phyloP scores from a whole-genome alignment of 2,113 vertebrate genomes.

The Sorex fumeus region DNA sequence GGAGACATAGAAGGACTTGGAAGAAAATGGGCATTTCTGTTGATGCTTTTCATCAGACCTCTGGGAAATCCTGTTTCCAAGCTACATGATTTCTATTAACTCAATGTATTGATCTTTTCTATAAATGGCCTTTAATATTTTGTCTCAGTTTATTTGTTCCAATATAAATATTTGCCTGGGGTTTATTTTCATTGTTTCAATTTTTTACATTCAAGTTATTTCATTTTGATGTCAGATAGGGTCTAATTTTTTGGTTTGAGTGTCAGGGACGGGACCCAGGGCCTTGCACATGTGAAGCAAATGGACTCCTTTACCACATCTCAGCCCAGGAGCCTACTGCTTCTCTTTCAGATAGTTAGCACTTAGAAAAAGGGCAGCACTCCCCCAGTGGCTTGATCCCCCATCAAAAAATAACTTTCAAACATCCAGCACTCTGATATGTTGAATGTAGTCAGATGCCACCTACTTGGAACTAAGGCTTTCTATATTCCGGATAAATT shows the following conservation, averaged over 20 bases:
- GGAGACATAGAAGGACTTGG: not conserved
- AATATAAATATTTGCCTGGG: not conserved
- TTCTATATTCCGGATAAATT: not conserved
- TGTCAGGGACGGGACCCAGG: too few species aligned
- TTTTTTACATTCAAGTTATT: constrained; percentile 43
- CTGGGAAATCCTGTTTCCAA: not conserved
- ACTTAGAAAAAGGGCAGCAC: not conserved
- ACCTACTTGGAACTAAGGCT: not conserved
- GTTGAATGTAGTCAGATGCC: not conserved
- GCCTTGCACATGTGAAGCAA: too few species aligned
- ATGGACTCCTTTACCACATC: too few species aligned
- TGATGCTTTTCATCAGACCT: not conserved
- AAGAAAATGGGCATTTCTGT: not conserved
- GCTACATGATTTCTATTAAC: not conserved
- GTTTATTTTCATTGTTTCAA: not conserved
- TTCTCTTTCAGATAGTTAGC: not conserved
- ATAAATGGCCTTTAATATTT: not conserved
- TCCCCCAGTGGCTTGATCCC: not conserved
- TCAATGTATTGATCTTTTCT: not conserved
- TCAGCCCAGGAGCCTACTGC: too few species aligned
- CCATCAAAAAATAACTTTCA: not conserved
- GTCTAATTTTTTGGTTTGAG: not conserved
- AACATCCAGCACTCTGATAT: not conserved
- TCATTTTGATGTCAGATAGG: constrained; percentile 12
- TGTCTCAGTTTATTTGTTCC: not conserved